A percentile compares a stretch with the other conserved stretches of the same genome.
These are phyloP conservation scores for Astyanax mexicanus DNA, from an alignment of 2,797 vertebrate species.

Conservation along the genomic window DNA sequence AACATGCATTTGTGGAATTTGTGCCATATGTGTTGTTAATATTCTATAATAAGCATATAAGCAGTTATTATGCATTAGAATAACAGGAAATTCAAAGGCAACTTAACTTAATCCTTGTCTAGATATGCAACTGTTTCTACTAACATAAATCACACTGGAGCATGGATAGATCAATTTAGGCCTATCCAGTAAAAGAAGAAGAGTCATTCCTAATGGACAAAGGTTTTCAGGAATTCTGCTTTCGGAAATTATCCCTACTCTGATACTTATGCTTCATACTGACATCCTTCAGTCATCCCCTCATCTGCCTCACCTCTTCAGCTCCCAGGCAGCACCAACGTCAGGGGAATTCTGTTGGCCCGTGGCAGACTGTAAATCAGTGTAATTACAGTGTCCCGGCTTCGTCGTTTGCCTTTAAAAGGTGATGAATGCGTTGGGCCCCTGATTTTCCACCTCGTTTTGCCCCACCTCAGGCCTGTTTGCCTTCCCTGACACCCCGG, in stretches of 20 bases:
- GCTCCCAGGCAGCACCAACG: slow-evolving; percentile 11
- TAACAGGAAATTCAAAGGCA: too few relatives aligned
- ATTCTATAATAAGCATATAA: too few relatives aligned
- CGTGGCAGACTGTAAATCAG: slow-evolving; percentile 53
- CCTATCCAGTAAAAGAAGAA: too few relatives aligned
- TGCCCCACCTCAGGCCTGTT: slow-evolving; percentile 49
- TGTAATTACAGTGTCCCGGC: slow-evolving; percentile 50
- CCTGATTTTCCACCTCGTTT: slow-evolving; percentile 55
- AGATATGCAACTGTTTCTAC: too few relatives aligned
- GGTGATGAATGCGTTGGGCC: slow-evolving; percentile 69
- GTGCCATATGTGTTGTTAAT: too few relatives aligned
- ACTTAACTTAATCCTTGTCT: too few relatives aligned
- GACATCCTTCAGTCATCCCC: slow-evolving; percentile 55
- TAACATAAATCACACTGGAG: too few relatives aligned
- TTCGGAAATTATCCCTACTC: neutral
- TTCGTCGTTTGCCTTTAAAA: slow-evolving; percentile 66
- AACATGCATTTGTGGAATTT: too few relatives aligned
- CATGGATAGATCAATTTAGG: too few relatives aligned
- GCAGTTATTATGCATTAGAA: too few relatives aligned
- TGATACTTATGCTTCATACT: slow-evolving; percentile 42
- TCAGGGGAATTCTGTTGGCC: slow-evolving; percentile 48
- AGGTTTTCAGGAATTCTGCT: slow-evolving; percentile 18
- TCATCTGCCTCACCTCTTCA: slow-evolving; percentile 45
- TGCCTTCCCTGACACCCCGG: slow-evolving; percentile 46
- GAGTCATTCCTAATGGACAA: too few relatives aligned